Evolutionary conservation across 2,888 invertebrate species (phyloP), one percentile per base, ranked within the genome.

Genomic region (Pyrgus malvae): DNA sequence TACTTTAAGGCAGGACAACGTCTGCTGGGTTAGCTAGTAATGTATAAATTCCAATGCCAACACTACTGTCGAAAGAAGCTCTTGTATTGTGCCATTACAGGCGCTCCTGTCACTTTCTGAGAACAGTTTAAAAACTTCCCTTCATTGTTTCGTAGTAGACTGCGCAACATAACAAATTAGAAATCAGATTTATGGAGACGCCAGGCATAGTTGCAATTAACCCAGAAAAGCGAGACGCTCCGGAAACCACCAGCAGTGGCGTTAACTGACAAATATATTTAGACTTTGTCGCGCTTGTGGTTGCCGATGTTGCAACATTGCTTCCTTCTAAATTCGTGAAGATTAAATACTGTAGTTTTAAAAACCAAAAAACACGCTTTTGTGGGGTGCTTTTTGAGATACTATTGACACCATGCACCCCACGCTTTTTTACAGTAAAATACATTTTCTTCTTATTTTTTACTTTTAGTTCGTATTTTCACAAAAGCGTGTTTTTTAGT

Each of bases 211-310:
- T 3, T 7, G 25, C 50, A 16, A 29, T 42, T 50, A 35, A 42
- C 49, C 49, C 49, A 40, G 21, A 40, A 38, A 42, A 49, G 16
- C 8, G 31, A 14, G 31, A 16, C 23, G 14, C n/a, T 40, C 31
- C 49, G 49, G 49, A 49, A 49, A 49, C 49, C 16, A 38, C 21
- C 11, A 12, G 19, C 11, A 12, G 19, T 9, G 19, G 17, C 40
- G 48, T 16, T n/a, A 45, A 45, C 33, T 40, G 49, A 49, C 23
- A 16, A 16, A 41, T 49, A 49, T 41, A 49, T 49, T 49, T 49
- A 41, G 49, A 48, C 12, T 33, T 41, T 40, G 48, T 40, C 48
- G 12, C 12, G 29, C 31, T 29, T 40, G 27, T 40, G 21, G 31
- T n/a, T 19, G 31, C 49, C 48, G 40, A 38, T 41, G 33, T 31